These are phyloP conservation scores for Glossophaga mutica DNA, from an alignment of 2,797 vertebrate species.

Conservation along the genomic window DNA sequence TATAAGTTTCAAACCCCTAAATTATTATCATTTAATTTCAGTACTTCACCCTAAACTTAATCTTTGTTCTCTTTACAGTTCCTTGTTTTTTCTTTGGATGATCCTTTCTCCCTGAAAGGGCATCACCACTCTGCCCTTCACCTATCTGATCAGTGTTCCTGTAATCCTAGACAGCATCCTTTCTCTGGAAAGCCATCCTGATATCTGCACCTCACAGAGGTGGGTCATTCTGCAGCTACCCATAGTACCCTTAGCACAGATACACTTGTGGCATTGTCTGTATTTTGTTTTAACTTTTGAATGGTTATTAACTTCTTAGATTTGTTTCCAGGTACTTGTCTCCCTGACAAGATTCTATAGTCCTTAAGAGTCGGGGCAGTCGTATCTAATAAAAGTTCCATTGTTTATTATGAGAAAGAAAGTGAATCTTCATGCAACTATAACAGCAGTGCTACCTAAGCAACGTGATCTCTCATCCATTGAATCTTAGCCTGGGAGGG, in stretches of 20 bases:
- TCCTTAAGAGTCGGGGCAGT: background rate
- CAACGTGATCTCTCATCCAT: background rate
- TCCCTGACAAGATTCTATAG: background rate
- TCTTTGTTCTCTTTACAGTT: background rate
- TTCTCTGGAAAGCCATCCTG: background rate
- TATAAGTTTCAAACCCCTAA: background rate
- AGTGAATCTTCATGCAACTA: background rate
- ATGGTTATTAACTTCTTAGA: background rate
- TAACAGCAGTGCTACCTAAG: background rate
- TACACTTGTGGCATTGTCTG: background rate
- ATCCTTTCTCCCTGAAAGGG: background rate
- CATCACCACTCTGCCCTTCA: rapidly evolving
- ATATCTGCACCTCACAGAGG: background rate
- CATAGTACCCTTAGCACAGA: background rate
- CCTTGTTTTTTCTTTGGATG: background rate
- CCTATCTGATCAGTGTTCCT: background rate
- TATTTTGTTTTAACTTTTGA: background rate
- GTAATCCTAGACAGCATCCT: background rate
- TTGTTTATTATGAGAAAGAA: background rate
- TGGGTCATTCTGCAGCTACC: background rate
- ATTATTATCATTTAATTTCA: background rate
- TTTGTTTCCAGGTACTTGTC: background rate
- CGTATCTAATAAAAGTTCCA: background rate
- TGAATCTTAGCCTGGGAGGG: background rate
- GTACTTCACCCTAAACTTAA: background rate